Conservation (phyloP, 2,888 invertebrate species). For the Diloba caeruleocephala region DNA sequence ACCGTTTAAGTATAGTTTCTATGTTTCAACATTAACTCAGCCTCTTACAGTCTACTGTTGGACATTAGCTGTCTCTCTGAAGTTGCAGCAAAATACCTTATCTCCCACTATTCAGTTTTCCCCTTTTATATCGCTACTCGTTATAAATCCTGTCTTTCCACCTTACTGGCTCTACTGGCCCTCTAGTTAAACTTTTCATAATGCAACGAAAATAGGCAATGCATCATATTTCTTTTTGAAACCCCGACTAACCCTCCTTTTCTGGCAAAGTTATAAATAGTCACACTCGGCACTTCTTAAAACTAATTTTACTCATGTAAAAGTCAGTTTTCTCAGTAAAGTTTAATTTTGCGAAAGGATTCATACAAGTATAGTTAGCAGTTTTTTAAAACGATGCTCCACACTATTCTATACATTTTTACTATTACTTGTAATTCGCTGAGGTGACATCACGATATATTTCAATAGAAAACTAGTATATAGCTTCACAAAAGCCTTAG, state of each 20-base stretch:
- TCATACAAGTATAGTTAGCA: constrained; percentile 28
- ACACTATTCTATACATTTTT: constrained; percentile 12
- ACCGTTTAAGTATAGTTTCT: no score
- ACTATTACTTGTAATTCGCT: constrained; percentile 11
- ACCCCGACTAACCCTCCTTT: constrained; percentile 1
- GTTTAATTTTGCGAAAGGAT: constrained; percentile 22
- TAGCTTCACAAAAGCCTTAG: no score
- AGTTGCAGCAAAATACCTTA: no score
- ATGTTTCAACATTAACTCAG: no score
- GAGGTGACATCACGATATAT: neutral
- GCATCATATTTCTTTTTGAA: constrained; percentile 31
- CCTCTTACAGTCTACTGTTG: no score
- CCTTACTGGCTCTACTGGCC: neutral
- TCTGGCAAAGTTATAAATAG: constrained; percentile 34
- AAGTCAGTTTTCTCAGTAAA: constrained; percentile 27
- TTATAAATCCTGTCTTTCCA: neutral
- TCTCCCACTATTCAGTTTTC: no score
- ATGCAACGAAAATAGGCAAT: constrained; percentile 15
- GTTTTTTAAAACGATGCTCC: constrained; percentile 8
- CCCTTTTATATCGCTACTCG: no score
- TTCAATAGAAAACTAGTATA: no score
- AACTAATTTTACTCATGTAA: constrained; percentile 44
- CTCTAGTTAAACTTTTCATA: constrained; percentile 18
- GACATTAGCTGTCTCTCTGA: no score
- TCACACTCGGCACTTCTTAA: constrained; percentile 26